Conservation (phyloP, 2,797 vertebrate species). For the Enteromius paludinosus region DNA sequence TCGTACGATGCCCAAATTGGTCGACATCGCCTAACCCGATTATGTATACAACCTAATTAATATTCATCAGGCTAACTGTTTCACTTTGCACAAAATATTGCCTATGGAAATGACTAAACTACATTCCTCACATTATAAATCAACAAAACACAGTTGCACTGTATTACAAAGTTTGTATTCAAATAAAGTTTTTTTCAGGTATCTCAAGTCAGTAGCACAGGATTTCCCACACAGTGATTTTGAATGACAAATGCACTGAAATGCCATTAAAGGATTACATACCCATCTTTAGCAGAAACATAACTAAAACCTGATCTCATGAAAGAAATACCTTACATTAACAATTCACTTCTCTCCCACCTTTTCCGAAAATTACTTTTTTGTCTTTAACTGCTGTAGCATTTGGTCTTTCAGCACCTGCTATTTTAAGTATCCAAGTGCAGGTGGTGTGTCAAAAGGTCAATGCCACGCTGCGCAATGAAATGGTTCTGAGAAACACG, state of each 20-base stretch:
- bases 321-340: neutral
- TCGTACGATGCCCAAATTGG: no score
- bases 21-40: no score
- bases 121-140: neutral
- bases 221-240: neutral
- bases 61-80: neutral
- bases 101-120: neutral
- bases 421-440: slow-evolving; percentile 43
- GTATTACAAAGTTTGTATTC: neutral
- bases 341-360: slow-evolving; percentile 5
- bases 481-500: slow-evolving; percentile 24
- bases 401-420: slow-evolving; percentile 39
- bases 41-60: neutral
- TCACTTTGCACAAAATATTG: neutral
- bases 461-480: slow-evolving; percentile 21
- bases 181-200: neutral
- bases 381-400: neutral
- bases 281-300: neutral
- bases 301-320: neutral
- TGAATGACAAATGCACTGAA: neutral
- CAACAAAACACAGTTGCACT: neutral
- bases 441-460: slow-evolving; percentile 50
- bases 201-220: neutral
- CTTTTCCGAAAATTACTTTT: neutral
- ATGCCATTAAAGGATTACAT: neutral